Evolutionary conservation across 92 coral and sea anemone species (phyloP), one percentile per base, ranked within the genome.

Genomic region (Epizoanthus illoricatus): DNA sequence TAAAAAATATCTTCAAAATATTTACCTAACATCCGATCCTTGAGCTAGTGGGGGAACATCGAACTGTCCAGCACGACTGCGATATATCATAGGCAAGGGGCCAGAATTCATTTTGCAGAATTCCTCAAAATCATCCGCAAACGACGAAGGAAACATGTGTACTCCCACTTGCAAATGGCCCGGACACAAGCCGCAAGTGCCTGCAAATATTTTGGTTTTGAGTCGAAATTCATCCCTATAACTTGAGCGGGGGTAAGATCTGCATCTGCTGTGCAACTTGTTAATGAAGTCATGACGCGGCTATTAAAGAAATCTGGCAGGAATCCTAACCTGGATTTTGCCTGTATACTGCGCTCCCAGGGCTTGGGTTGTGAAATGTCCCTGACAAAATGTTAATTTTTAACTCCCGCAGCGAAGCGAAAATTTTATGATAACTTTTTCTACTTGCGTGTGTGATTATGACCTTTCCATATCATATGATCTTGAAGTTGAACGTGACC

Each of bases 51-150:
- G 62, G 21, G 60, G 76, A 7, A 40, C 76, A 72, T 72, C 61
- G 19, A 72, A 72, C 40, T 72, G 76, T 3, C 76, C 76, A 40
- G 55, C 7, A 72, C 40, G 16, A 72, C 76, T 72, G n/a, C 76
- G 76, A 60, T 72, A 72, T 40, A 72, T 15, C 17, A 72, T 13
- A 19, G 76, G 76, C 60, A 72, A 3, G 4, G 76, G 76, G 10
- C 59, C 76, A n/a, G 76, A 49, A 12, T 71, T 71, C 58, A 71
- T 43, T 71, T 43, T 71, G 58, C 75, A 71, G 24, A 71, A 71
- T 15, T 45, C 36, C 76, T 72, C 76, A 49, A 72, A 72, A 9
- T 20, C 62, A 24, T 72, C 76, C 20, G 76, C 76, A 49, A 20
- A 72, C 11, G 76, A 72, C 3, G 76, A 72, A 0, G 76, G 76